A percentile compares a stretch with the other conserved stretches of the same genome.
phyloP scores from a whole-genome alignment of 2,888 invertebrate species.

The Caenorhabditis sulstoni region DNA sequence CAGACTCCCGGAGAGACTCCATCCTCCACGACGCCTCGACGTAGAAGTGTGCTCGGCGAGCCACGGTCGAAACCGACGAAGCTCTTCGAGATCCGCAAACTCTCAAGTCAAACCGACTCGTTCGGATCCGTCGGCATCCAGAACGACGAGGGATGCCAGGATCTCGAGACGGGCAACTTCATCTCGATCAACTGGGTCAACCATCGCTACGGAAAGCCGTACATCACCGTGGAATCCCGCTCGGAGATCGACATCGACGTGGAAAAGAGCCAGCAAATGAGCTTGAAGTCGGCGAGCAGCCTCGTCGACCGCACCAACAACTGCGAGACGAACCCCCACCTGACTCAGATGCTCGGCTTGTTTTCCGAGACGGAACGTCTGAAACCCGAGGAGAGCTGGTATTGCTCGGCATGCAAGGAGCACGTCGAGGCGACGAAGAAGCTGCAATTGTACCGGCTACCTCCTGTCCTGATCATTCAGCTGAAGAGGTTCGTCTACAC shows the following conservation, averaged over 20 bases:
- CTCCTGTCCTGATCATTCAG: constrained; percentile 81
- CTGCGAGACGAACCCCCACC: constrained; percentile 39
- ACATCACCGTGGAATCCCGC: constrained; percentile 81
- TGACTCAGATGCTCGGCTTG: constrained; percentile 76
- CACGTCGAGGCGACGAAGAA: constrained; percentile 81
- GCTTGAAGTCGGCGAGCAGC: constrained; percentile 8
- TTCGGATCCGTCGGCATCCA: constrained; percentile 39
- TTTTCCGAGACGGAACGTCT: constrained; percentile 83
- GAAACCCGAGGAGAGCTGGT: constrained; percentile 83
- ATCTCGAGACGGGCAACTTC: constrained; percentile 65
- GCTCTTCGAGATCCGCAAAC: constrained; percentile 60
- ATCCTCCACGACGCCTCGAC: constrained; percentile 30
- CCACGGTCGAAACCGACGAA: constrained; percentile 51
- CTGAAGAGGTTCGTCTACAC: constrained; percentile 81
- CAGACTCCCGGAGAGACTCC: constrained; percentile 42
- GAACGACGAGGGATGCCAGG: constrained; percentile 53
- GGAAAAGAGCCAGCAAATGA: constrained; percentile 30
- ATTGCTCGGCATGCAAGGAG: constrained; percentile 69
- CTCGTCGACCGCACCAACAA: constrained; percentile 11
- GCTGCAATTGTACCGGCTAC: constrained; percentile 81
- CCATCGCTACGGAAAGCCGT: constrained; percentile 81
- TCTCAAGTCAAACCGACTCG: constrained; percentile 33
- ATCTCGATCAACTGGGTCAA: constrained; percentile 83
- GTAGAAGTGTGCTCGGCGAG: constrained; percentile 60
- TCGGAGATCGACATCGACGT: constrained; percentile 30